A percentile compares a stretch with the other conserved stretches of the same genome.
Conservation (phyloP, 2,113 vertebrate genomes). For the Indicator indicator region DNA sequence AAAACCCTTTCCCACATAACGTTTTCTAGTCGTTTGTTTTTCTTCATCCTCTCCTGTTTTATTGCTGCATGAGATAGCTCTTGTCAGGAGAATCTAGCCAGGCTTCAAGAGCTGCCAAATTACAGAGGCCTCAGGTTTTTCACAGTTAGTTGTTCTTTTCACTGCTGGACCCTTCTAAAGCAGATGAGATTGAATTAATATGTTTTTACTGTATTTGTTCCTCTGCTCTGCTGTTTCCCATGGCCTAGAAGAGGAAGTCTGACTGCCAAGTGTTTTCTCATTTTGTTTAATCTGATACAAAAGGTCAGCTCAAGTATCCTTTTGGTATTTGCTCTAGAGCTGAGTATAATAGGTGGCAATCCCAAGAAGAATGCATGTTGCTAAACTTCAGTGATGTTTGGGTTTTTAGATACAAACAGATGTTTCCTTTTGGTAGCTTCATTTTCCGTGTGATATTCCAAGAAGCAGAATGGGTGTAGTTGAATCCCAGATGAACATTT, state of each 20-base stretch:
- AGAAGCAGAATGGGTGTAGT: background rate
- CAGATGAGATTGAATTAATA: constrained; percentile 33
- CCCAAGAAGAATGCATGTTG: constrained; percentile 50
- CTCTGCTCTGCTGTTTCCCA: constrained; percentile 50
- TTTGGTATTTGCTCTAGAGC: constrained; percentile 48
- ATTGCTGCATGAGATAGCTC: background rate
- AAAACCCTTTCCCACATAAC: background rate
- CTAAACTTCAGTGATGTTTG: constrained; percentile 65
- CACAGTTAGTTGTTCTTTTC: constrained; percentile 42
- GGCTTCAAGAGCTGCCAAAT: constrained; percentile 3
- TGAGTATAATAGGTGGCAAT: constrained; percentile 50
- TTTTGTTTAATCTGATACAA: constrained; percentile 65
- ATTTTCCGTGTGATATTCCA: constrained; percentile 48
- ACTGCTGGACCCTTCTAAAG: constrained; percentile 6
- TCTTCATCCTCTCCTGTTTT: background rate
- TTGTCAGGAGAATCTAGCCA: background rate
- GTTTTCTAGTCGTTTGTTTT: background rate
- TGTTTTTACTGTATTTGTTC: constrained; percentile 54
- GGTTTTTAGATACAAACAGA: constrained; percentile 52
- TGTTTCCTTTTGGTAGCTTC: constrained; percentile 73
- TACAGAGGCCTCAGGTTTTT: constrained; percentile 18
- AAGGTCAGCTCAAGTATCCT: constrained; percentile 59
- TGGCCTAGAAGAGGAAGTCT: constrained; percentile 53
- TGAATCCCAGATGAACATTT: constrained; percentile 19
- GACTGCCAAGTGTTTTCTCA: constrained; percentile 64